Conservation (phyloP, 1,140 invertebrate species). For the Neoseiulus cucumeris region DNA sequence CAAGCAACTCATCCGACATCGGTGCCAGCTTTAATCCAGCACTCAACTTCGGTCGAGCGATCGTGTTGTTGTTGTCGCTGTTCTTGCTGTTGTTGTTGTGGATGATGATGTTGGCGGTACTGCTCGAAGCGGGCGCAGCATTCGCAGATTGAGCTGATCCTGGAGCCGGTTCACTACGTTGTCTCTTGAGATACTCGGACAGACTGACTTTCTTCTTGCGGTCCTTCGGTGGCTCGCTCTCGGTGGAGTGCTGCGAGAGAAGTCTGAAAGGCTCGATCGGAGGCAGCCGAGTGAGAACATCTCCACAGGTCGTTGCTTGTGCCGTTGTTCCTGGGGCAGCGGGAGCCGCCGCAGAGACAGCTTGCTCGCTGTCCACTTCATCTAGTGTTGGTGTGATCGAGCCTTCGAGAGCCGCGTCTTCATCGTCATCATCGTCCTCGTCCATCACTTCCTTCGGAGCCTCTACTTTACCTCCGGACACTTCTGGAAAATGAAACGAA, state of each 20-base stretch:
- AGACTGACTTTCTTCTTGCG: not conserved
- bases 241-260: not conserved
- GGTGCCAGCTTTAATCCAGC: not conserved
- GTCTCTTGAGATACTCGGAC: not conserved
- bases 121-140: not conserved
- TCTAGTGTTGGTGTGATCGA: not conserved
- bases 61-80: constrained; percentile 3
- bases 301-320: not conserved
- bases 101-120: not conserved
- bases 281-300: not conserved
- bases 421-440: not conserved
- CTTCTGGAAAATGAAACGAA: not conserved
- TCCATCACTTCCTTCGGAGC: not conserved
- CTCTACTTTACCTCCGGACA: not conserved
- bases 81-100: not conserved
- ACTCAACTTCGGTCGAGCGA: not conserved
- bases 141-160: too few relatives aligned
- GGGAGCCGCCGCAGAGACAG: not conserved
- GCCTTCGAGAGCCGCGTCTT: not conserved
- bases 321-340: not conserved
- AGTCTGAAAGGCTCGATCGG: not conserved
- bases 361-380: not conserved
- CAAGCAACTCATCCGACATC: not conserved
- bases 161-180: not conserved
- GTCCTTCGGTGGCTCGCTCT: not conserved